phyloP scores from a whole-genome alignment of 2,797 vertebrate species.

The Parauchenoglanis ngamensis region DNA sequence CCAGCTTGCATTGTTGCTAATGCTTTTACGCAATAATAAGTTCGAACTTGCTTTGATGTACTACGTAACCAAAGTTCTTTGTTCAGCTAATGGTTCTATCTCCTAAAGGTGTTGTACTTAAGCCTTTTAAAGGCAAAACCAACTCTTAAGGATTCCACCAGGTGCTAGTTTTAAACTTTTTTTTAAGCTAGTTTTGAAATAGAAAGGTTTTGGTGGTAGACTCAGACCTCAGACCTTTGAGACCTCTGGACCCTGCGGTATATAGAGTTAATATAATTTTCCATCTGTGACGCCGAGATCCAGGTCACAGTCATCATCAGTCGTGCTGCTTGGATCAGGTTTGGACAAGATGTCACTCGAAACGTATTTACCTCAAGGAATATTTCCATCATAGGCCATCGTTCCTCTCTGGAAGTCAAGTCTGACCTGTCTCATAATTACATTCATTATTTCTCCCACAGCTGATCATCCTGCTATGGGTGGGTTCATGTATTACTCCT shows the following conservation, averaged over 20 bases:
- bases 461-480: background rate
- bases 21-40: background rate
- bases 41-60: background rate
- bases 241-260: background rate
- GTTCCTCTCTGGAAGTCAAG: background rate
- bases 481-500: background rate
- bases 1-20: background rate
- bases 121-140: background rate
- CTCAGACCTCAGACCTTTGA: background rate
- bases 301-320: background rate
- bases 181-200: background rate
- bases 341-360: background rate
- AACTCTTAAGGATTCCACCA: background rate
- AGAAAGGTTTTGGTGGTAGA: background rate
- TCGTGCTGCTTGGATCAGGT: background rate
- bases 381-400: background rate
- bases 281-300: background rate
- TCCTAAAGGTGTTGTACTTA: background rate
- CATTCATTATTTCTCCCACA: slow-evolving; percentile 7
- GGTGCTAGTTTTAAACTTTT: background rate
- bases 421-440: slow-evolving; percentile 23
- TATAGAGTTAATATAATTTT: background rate
- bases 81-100: background rate
- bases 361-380: background rate
- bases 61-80: background rate